Percentiles rank a stretch among this genome's conserved stretches.
phyloP scores from a whole-genome alignment of 2,113 vertebrate species.

The Protobothrops flavoviridis region DNA sequence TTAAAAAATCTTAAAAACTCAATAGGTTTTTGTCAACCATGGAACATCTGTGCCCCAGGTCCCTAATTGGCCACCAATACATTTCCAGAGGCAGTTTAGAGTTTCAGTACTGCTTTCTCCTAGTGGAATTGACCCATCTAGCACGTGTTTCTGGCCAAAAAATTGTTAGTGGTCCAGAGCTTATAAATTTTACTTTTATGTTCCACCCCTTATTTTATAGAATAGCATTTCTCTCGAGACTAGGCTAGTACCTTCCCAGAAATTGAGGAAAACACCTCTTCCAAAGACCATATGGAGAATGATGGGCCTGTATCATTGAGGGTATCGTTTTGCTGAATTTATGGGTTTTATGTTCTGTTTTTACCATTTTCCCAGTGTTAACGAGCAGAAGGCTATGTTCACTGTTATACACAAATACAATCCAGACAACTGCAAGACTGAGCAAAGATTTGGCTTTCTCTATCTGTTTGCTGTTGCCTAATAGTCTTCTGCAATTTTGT shows the following conservation, averaged over 20 bases:
- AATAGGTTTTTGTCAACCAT: not conserved
- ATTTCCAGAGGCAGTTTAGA: not conserved
- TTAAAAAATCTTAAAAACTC: not conserved
- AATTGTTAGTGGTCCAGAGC: not conserved
- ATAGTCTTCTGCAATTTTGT: not conserved
- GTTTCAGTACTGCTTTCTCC: not conserved
- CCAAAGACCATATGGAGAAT: not conserved
- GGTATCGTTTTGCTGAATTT: not conserved
- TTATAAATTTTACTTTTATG: not conserved
- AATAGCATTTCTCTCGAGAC: not conserved
- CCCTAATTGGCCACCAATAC: not conserved
- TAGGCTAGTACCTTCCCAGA: not conserved
- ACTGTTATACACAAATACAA: not conserved
- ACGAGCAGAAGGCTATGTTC: not conserved
- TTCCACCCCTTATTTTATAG: not conserved
- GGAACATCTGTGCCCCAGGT: not conserved
- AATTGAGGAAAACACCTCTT: not conserved
- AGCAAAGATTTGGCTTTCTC: not conserved
- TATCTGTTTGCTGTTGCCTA: not conserved
- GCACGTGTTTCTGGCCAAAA: not conserved
- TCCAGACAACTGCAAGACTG: not conserved
- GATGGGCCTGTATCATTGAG: not conserved
- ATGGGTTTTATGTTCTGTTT: not conserved
- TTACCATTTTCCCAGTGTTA: not conserved
- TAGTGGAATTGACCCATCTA: not conserved